Evolutionary conservation across 2,113 vertebrate species (phyloP).

Genomic region (Myanophis thanlyinensis): DNA sequence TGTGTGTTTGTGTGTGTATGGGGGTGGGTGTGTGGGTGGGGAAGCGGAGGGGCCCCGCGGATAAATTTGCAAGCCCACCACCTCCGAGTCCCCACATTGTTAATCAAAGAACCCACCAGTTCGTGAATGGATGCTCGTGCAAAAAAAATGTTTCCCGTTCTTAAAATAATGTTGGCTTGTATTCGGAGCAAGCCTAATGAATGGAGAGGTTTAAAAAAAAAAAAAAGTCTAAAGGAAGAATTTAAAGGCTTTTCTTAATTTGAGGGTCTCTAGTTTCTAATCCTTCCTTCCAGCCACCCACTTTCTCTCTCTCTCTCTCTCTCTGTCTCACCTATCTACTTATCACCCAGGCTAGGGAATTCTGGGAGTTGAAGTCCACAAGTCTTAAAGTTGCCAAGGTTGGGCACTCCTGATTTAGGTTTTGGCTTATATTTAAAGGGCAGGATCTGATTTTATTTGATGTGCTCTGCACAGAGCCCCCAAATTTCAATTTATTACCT

Average conservation of each 20-base stretch:
- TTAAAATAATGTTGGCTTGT: not conserved
- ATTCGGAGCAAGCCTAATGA: not conserved
- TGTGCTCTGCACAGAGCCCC: not conserved
- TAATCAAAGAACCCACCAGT: not conserved
- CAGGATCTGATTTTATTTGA: not conserved
- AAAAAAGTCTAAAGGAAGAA: not conserved
- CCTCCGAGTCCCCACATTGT: not conserved
- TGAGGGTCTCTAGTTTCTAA: not conserved
- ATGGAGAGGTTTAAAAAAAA: accelerated
- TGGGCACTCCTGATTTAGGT: not conserved
- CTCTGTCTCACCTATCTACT: no score
- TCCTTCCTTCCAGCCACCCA: no score
- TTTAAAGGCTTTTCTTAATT: not conserved
- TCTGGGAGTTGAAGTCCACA: not conserved
- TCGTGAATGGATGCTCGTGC: not conserved
- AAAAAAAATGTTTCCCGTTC: not conserved
- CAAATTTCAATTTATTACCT: not conserved
- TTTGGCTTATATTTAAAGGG: not conserved
- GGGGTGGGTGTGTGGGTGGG: no score
- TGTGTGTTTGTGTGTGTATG: no score
- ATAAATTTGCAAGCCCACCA: not conserved
- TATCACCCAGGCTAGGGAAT: not conserved
- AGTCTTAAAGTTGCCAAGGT: not conserved
- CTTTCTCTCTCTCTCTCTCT: no score
- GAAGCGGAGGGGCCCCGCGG: not conserved